These are phyloP conservation scores for Eolophus roseicapilla DNA, from an alignment of 2,113 vertebrate genomes.

Conservation along the genomic window DNA sequence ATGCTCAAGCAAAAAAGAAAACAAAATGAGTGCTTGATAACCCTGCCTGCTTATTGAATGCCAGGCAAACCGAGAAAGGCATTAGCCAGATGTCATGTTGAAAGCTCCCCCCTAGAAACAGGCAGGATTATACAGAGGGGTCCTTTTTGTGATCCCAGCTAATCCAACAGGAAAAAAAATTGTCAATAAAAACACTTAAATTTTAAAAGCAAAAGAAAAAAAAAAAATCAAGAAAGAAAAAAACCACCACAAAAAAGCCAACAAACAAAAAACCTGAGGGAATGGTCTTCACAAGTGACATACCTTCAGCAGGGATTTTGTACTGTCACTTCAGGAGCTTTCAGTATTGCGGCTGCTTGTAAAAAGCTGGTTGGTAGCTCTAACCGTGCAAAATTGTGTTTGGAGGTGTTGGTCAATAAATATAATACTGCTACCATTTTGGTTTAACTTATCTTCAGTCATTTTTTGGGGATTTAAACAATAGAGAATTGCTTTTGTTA, in stretches of 20 bases:
- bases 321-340: rapidly evolving
- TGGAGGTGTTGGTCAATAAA: not conserved
- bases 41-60: not conserved
- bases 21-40: not conserved
- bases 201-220: not conserved
- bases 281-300: rapidly evolving
- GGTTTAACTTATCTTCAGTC: not conserved
- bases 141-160: not conserved
- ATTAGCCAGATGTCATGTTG: not conserved
- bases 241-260: not conserved
- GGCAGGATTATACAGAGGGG: rapidly evolving
- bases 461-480: not conserved
- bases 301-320: not conserved
- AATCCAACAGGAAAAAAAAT: not conserved
- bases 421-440: not conserved
- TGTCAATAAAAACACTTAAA: not conserved
- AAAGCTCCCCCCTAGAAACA: not conserved
- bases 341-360: not conserved
- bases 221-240: not conserved
- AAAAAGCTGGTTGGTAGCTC: not conserved
- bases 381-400: not conserved
- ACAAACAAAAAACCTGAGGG: not conserved
- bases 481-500: not conserved
- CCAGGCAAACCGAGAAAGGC: not conserved
- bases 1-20: not conserved